phyloP scores from a whole-genome alignment of 2,113 vertebrate genomes.

The Rissa tridactyla region DNA sequence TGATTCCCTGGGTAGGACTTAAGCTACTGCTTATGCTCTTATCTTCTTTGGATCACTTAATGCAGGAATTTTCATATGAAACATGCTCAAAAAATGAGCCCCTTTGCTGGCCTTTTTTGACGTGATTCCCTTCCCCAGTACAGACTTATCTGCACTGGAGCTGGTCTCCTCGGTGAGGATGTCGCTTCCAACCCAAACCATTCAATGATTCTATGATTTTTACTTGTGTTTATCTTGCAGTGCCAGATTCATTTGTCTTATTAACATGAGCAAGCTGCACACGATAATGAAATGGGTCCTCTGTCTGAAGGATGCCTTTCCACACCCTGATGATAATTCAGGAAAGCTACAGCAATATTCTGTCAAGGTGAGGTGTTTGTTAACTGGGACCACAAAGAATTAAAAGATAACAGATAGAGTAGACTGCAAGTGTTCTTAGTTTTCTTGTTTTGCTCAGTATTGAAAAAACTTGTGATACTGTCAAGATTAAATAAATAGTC shows the following conservation, averaged over 20 bases:
- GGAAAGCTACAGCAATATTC: not conserved
- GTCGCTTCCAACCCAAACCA: not conserved
- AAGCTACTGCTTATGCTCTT: not conserved
- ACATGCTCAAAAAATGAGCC: not conserved
- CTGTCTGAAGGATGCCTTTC: not conserved
- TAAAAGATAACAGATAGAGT: not conserved
- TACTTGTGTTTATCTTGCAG: not conserved
- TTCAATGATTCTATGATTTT: not conserved
- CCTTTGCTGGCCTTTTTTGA: too few species aligned
- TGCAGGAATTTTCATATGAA: not conserved
- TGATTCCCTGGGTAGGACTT: not conserved
- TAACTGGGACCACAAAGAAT: not conserved
- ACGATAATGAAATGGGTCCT: not conserved
- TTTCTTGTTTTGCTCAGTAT: not conserved
- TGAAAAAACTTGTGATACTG: not conserved
- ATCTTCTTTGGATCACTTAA: not conserved
- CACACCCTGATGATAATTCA: not conserved
- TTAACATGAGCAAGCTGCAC: not conserved
- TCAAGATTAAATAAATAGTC: not conserved
- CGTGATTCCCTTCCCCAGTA: too few species aligned
- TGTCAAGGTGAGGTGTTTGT: not conserved
- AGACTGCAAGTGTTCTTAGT: not conserved
- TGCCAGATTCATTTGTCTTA: not conserved
- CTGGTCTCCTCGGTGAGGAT: too few species aligned
- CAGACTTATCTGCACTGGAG: too few species aligned